Conservation (phyloP, 2,797 vertebrate genomes). For the Melanotaenia pygmaea region DNA sequence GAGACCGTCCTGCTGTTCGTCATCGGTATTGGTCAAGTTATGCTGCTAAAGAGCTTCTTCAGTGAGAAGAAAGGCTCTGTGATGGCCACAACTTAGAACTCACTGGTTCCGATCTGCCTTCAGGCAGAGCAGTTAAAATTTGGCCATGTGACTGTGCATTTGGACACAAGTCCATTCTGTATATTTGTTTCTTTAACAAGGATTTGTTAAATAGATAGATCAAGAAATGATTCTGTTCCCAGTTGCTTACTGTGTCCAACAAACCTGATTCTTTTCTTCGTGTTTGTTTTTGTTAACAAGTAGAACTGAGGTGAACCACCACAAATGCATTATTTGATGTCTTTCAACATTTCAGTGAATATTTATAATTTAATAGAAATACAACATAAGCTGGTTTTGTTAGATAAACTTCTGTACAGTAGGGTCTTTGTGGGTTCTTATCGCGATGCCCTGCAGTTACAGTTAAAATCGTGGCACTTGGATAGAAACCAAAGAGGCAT, state of each 20-base stretch:
- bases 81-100: slow-evolving; percentile 74
- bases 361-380: slow-evolving; percentile 37
- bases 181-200: slow-evolving; percentile 19
- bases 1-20: slow-evolving; percentile 87
- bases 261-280: slow-evolving; percentile 12
- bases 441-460: neutral
- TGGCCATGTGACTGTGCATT: slow-evolving; percentile 18
- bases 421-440: slow-evolving; percentile 6
- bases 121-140: neutral
- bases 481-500: slow-evolving; percentile 40
- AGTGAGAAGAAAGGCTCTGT: slow-evolving; percentile 81
- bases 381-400: slow-evolving; percentile 10
- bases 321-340: slow-evolving; percentile 12
- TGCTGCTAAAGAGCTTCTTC: slow-evolving; percentile 92
- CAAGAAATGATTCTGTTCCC: slow-evolving; percentile 5
- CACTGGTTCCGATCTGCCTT: neutral
- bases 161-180: slow-evolving; percentile 10
- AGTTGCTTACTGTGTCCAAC: neutral
- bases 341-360: slow-evolving; percentile 26
- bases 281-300: slow-evolving; percentile 2
- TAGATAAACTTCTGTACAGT: slow-evolving; percentile 5
- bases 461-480: slow-evolving; percentile 17
- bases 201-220: slow-evolving; percentile 8
- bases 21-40: slow-evolving; percentile 89
- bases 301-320: slow-evolving; percentile 26